Evolutionary conservation across 2,797 vertebrate species (phyloP).

Genomic region (Pogoniulus pusillus): DNA sequence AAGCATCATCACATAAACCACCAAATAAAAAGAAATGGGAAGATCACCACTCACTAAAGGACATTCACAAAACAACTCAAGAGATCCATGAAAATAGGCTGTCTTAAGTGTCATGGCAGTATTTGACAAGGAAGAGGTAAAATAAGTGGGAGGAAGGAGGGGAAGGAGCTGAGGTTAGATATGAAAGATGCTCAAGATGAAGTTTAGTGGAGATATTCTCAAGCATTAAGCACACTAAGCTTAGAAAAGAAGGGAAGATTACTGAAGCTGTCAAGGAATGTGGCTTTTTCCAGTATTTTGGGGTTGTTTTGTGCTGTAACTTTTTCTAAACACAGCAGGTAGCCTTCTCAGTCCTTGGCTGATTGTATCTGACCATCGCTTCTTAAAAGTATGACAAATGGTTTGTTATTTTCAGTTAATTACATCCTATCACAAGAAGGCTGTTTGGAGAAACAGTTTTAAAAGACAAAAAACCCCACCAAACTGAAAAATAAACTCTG

Average conservation of each 20-base stretch:
- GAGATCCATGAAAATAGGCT: not conserved
- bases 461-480: too few relatives aligned
- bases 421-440: not conserved
- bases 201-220: constrained; percentile 11
- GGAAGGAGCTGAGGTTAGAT: not conserved
- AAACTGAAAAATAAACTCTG: not conserved
- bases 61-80: not conserved
- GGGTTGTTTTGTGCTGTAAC: not conserved
- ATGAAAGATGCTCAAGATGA: constrained; percentile 34
- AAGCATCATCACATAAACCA: not conserved
- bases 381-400: not conserved
- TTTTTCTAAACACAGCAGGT: not conserved
- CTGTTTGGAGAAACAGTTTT: not conserved
- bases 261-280: constrained; percentile 12
- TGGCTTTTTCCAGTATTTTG: not conserved
- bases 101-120: constrained; percentile 11
- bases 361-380: not conserved
- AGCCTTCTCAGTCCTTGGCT: not conserved
- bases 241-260: not conserved
- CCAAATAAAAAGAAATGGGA: not conserved
- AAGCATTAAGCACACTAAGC: constrained; percentile 35
- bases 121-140: not conserved
- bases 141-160: not conserved
- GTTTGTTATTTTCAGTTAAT: not conserved
- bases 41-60: not conserved